These are phyloP conservation scores for Phortica magna DNA, from an alignment of 2,888 invertebrate species.

Conservation along the genomic window DNA sequence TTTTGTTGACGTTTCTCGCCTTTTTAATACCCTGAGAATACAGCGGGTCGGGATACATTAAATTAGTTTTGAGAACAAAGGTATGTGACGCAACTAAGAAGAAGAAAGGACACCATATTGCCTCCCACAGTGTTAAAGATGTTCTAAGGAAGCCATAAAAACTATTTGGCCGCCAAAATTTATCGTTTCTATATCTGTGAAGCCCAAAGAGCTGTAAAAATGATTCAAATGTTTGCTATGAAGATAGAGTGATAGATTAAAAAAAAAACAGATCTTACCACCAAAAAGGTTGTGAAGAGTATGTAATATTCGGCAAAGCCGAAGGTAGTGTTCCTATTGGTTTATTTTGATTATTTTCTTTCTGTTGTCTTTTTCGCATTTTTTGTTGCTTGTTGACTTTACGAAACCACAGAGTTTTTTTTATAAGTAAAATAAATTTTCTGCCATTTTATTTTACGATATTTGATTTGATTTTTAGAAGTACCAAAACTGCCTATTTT, in stretches of 20 bases:
- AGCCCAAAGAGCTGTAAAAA: no score
- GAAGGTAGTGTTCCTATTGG: background rate
- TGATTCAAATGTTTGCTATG: no score
- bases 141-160: background rate
- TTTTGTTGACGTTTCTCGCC: background rate
- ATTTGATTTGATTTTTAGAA: constrained; percentile 65
- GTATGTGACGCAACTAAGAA: no score
- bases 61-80: no score
- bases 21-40: no score
- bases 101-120: no score
- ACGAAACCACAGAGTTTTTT: constrained; percentile 12
- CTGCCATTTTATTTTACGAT: constrained; percentile 59
- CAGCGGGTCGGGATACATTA: no score
- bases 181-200: no score
- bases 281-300: no score
- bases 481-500: constrained; percentile 35
- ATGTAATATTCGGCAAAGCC: no score
- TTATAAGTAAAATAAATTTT: constrained; percentile 56
- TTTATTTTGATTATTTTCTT: constrained; percentile 3
- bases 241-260: no score
- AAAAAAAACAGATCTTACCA: no score
- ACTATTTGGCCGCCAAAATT: background rate
- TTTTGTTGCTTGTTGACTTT: constrained; percentile 42
- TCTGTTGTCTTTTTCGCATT: constrained; percentile 6
- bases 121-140: background rate